Evolutionary conservation across 2,888 invertebrate genomes (phyloP).

Genomic region (Sesamia inferens): DNA sequence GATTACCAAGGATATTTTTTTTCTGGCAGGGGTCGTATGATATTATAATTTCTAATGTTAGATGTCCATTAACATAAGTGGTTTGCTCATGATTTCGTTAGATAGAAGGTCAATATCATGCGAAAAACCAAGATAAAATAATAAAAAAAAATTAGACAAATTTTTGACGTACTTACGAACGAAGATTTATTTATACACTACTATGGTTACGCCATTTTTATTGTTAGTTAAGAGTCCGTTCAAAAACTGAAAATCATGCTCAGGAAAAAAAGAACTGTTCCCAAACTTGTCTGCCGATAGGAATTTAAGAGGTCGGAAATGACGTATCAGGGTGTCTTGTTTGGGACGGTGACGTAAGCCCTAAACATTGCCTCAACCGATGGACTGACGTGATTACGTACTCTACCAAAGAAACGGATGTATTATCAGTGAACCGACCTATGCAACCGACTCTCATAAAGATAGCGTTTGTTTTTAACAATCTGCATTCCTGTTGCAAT

Average conservation of each 20-base stretch:
- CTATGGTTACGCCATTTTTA: conserved; percentile 15
- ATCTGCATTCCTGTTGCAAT: conserved; percentile 38
- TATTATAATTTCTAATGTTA: conserved; percentile 71
- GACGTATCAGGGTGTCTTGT: conserved; percentile 46
- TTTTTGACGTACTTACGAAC: not conserved
- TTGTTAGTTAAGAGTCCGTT: not conserved
- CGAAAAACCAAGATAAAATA: conserved; percentile 9
- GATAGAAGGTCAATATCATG: conserved; percentile 37
- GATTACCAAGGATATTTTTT: conserved; percentile 64
- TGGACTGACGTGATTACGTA: conserved; percentile 31
- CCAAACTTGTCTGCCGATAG: conserved; percentile 8
- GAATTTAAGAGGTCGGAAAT: conserved; percentile 49
- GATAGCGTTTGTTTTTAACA: conserved; percentile 47
- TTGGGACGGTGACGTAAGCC: conserved; percentile 55
- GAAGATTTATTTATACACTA: conserved; percentile 19
- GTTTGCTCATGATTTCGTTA: conserved; percentile 63
- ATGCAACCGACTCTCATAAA: conserved; percentile 51
- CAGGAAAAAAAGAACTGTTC: conserved; percentile 12
- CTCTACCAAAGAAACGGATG: conserved; percentile 51
- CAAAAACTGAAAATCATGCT: not conserved
- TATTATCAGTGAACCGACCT: conserved; percentile 49
- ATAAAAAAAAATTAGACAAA: not conserved
- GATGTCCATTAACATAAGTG: conserved; percentile 68
- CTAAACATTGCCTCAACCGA: conserved; percentile 29
- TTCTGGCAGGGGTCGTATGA: conserved; percentile 43